Evolutionary conservation across 2,113 vertebrate species (phyloP), one percentile per base, ranked within the genome.

Genomic region (Microcebus griseorufus): DNA sequence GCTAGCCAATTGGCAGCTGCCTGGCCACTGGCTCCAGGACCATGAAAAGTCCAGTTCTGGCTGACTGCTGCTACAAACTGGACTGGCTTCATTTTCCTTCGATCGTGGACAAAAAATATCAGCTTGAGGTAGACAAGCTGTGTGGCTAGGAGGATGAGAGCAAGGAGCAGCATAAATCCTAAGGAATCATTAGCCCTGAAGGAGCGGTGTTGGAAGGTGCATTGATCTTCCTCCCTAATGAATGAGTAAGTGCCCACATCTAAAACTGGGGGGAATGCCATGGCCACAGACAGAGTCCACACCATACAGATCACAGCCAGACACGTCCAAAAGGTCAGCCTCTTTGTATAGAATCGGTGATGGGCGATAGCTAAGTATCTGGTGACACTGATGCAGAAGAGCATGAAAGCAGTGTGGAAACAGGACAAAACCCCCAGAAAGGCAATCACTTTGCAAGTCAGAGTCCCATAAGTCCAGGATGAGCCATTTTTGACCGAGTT

Each of bases 71-170:
- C 99, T 99, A 99, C 99, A 85, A 99, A 99, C 99, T 99, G 99
- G 98, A 99, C 99, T 75, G 99, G 99, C 99, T 99, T 99, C 99
- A 99, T 99, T 99, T 99, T 99, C 98, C 99, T 99, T 96, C 99
- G 99, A 97, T 99, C 99, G 12, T 99, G 99, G 97, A 99, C 99
- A 90, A 99, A 99, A 99, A 99, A 99, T 98, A 99, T 99, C 99
- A 99, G 99, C 99, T 99, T 99, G 99, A 99, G 99, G 99, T 99
- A 99, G 99, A 99, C 99, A 99, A 99, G 99, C 99, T 99, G 99
- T 97, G 99, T 99, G 98, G 99, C 99, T 98, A 99, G 99, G 98
- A 99, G 99, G 98, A 99, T 99, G 98, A 99, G 99, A 76, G 99
- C 99, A 97, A 99, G 99, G 93, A 99, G 99, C 96, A 99, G 99